A percentile compares a stretch with the other conserved stretches of the same genome.
These are phyloP conservation scores for Periophthalmus modestus DNA, from an alignment of 2,113 vertebrate species.

Conservation along the genomic window DNA sequence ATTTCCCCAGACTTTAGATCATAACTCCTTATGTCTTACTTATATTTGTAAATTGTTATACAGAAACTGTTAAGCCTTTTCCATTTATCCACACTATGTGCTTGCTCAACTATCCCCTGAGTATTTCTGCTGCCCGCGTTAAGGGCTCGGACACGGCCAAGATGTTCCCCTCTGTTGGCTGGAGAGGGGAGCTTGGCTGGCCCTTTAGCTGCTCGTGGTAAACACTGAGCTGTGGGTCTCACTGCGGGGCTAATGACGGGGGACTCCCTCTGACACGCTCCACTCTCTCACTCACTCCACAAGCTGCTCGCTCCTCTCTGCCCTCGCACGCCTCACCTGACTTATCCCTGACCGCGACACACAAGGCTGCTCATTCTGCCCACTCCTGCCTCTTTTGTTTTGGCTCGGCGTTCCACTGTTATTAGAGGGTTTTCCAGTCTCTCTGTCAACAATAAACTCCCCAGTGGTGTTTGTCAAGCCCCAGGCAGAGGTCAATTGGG, in stretches of 20 bases:
- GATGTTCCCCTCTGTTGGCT: slow-evolving; percentile 55
- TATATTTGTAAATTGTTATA: neutral
- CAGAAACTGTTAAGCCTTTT: neutral
- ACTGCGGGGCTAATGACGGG: slow-evolving; percentile 61
- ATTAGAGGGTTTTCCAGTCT: slow-evolving; percentile 12
- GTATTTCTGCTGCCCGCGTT: slow-evolving; percentile 14
- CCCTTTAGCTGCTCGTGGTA: slow-evolving; percentile 56
- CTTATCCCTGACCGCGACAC: slow-evolving; percentile 28
- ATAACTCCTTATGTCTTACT: neutral
- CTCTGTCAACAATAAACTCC: slow-evolving; percentile 55
- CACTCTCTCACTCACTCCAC: slow-evolving; percentile 15
- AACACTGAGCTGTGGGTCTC: slow-evolving; percentile 64
- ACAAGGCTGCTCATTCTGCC: slow-evolving; percentile 12
- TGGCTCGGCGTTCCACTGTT: neutral
- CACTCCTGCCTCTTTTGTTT: slow-evolving; percentile 8
- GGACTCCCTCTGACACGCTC: slow-evolving; percentile 55
- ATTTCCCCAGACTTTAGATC: neutral
- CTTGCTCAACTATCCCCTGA: slow-evolving; percentile 33
- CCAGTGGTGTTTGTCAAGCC: slow-evolving; percentile 57
- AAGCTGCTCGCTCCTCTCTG: slow-evolving; percentile 30
- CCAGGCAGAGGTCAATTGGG: slow-evolving; percentile 61
- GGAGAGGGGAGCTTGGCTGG: slow-evolving; percentile 52
- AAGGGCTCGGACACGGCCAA: slow-evolving; percentile 32
- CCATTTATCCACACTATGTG: slow-evolving; percentile 14
- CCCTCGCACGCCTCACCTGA: slow-evolving; percentile 40